Evolutionary conservation across 30 jellyfish, hydroid and myxozoan species (phyloP), one percentile per base, ranked within the genome.

Genomic region (Cassiopea xamachana): DNA sequence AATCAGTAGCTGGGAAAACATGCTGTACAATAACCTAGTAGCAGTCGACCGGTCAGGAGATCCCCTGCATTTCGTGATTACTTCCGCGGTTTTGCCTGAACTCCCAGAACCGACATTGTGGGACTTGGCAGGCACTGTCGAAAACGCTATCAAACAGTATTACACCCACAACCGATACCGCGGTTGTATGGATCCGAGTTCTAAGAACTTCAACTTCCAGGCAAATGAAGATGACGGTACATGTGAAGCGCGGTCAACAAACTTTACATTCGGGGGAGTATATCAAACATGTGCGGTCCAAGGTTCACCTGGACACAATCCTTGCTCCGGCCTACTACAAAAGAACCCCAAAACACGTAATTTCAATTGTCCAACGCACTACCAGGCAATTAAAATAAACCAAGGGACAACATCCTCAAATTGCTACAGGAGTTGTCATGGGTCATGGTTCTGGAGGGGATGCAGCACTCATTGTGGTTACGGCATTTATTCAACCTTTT

Each of bases 11-110:
- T 92, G 97, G 97, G 94, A 84, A 61, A 83, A 72, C 60, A 73
- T 19, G 51, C 58, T 92, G 85, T 64, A 50, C 60, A 82, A 92
- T 79, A 85, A 92, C 61, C 75, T 92, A 48, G 97, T 92, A 70
- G 92, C 97, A 13, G 82, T 92, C 50, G 97, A 92, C 83, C 85
- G 97, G 1, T 73, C 92, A 51, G 97, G 97, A 50, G 97, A 92
- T 50, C 97, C 97, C 16, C 81, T 92, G 60, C 94, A 85, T 55
- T 92, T 82, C 75, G 89, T 86, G 69, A 73, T 92, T 1, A 92
- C 94, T 3, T 60, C 97, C 5, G 94, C 92, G 1, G 92, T 83
- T 43, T 77, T 92, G 64, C 97, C 97, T 13, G 97, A 92, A 75
- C 77, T 92, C 12, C 94, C 97, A 60, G 94, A 86, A 72, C 92